These are phyloP conservation scores for Watsonalla cultraria DNA, from an alignment of 2,888 invertebrate species.

Conservation along the genomic window DNA sequence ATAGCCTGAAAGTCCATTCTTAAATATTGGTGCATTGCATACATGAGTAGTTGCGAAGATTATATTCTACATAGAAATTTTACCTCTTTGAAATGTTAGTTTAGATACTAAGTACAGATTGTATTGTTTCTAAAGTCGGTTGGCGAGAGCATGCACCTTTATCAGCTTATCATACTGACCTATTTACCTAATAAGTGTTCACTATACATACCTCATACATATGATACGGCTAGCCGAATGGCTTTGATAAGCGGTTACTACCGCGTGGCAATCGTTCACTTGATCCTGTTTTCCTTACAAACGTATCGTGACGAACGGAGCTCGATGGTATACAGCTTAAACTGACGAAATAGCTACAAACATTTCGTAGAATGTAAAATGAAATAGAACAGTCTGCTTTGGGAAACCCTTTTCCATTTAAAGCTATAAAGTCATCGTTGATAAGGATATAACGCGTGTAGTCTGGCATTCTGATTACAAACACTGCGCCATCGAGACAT, in stretches of 20 bases:
- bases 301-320: background rate
- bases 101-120: background rate
- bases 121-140: background rate
- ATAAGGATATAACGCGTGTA: background rate
- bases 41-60: background rate
- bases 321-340: too few species aligned
- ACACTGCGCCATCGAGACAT: background rate
- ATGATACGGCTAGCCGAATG: background rate
- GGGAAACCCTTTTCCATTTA: background rate
- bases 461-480: background rate
- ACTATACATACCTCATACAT: background rate
- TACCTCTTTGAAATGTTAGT: background rate
- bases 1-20: too few species aligned
- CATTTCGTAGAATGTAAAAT: too few species aligned
- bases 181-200: conserved; percentile 10
- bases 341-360: too few species aligned
- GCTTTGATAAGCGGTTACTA: background rate
- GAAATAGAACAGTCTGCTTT: background rate
- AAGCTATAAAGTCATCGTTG: background rate
- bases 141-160: conserved; percentile 8
- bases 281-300: background rate
- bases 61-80: background rate
- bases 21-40: too few species aligned
- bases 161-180: conserved; percentile 34
- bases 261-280: background rate